Conservation (phyloP, 2,888 invertebrate genomes). For the Pomacea canaliculata region DNA sequence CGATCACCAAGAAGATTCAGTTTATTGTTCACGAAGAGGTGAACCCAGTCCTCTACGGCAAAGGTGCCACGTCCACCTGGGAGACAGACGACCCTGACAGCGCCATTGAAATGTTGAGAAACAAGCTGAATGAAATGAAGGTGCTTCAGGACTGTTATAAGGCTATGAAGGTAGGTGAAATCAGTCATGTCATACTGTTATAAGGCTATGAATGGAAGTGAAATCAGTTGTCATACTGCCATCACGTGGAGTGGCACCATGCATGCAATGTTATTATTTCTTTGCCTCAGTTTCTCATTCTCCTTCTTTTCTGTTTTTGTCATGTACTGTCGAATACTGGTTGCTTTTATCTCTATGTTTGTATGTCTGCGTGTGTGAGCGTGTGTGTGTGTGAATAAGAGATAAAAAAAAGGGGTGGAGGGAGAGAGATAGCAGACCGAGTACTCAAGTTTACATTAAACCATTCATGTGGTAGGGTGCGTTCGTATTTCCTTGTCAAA, state of each 20-base stretch:
- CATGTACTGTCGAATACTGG: too few species aligned
- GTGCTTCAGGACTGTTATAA: conserved; percentile 27
- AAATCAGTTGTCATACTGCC: too few species aligned
- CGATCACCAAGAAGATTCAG: conserved; percentile 7
- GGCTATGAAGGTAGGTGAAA: conserved; percentile 17
- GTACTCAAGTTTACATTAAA: too few species aligned
- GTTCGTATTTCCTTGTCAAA: too few species aligned
- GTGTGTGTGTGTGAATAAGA: neutral
- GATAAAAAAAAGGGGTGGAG: neutral
- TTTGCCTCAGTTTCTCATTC: too few species aligned
- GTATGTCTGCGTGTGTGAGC: neutral
- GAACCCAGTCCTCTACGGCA: conserved; percentile 37
- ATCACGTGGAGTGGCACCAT: too few species aligned
- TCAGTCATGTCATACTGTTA: neutral
- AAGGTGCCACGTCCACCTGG: conserved; percentile 24
- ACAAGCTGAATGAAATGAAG: conserved; percentile 28
- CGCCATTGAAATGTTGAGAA: conserved; percentile 13
- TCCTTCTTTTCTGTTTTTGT: too few species aligned
- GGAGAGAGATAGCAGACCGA: too few species aligned
- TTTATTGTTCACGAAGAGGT: conserved; percentile 19
- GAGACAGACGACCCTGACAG: conserved; percentile 22
- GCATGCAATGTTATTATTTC: too few species aligned
- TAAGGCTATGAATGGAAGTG: neutral
- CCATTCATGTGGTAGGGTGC: too few species aligned
- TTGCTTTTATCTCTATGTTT: too few species aligned